Evolutionary conservation across 2,797 vertebrate genomes (phyloP).

Genomic region (Myoxocephalus aenaeus): DNA sequence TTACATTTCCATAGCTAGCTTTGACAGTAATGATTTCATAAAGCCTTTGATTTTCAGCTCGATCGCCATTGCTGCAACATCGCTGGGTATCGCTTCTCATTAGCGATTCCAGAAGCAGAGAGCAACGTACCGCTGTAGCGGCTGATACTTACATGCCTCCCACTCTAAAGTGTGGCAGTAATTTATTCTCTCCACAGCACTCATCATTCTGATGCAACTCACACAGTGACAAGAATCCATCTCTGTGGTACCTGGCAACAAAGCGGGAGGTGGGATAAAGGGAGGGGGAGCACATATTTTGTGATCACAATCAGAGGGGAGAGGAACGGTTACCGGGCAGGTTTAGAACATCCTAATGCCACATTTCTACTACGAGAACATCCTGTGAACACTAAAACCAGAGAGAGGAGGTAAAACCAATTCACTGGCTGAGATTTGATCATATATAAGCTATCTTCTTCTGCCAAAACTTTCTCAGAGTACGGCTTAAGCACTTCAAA

Average conservation of each 20-base stretch:
- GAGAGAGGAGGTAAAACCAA: conserved; percentile 36
- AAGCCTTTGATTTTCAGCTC: conserved; percentile 74
- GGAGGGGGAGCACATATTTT: conserved; percentile 58
- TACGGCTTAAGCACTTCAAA: conserved; percentile 77
- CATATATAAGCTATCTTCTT: conserved; percentile 56
- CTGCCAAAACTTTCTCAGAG: conserved; percentile 58
- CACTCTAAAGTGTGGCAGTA: conserved; percentile 74
- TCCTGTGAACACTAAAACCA: conserved; percentile 20
- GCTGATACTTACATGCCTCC: conserved; percentile 77
- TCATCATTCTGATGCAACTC: conserved; percentile 78
- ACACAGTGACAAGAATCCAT: conserved; percentile 78
- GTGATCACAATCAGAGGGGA: conserved; percentile 64
- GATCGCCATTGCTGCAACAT: conserved; percentile 66
- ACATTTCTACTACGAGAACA: conserved; percentile 15
- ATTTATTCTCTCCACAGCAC: conserved; percentile 77
- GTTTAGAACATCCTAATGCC: conserved; percentile 40
- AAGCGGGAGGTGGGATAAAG: conserved; percentile 52
- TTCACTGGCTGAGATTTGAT: conserved; percentile 55
- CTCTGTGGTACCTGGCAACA: conserved; percentile 77
- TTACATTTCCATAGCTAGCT: conserved; percentile 59
- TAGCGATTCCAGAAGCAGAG: conserved; percentile 74
- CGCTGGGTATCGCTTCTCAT: conserved; percentile 66
- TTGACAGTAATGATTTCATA: conserved; percentile 74
- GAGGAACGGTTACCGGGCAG: conserved; percentile 68
- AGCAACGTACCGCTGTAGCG: conserved; percentile 64